Base-by-base conservation (phyloP, 2,888 invertebrate species). In the Ceramica pisi region DNA sequence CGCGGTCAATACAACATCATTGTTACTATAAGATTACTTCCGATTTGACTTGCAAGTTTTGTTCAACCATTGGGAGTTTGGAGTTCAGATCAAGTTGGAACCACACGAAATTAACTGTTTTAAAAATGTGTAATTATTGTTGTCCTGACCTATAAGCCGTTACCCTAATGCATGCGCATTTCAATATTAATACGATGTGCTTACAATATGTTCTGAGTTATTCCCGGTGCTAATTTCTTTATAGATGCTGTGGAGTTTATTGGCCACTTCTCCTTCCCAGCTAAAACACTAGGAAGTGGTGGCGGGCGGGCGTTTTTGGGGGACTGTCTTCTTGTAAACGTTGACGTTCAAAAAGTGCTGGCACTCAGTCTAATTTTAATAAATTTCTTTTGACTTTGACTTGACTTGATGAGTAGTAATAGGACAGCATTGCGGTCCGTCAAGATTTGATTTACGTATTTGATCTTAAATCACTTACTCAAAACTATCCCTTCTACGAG, bases 31-130 rank as follows among this genome's bases (percentile, higher is more conserved):
- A 75, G 56, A 75, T 71, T 68, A 83, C 79, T 85, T 86, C 86
- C 86, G 85, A 77, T 75, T 75, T 78, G 82, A 80, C 84, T 85
- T 84, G 85, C 82, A 85, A 70, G 56, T 85, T 82, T 79, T 70
- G 14, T 0, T 7, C 19, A 23, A 82, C 60, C 60, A 63, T 69
- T 64, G 23, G 1, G 1, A 67, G 38, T 77, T 26, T 72, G 81
- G 59, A 72, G 16, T 57, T 71, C 16, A 10, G 60, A 57, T 6
- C 23, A 41, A 26, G 31, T 38, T 66, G 0, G 8, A 6, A 38
- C 14, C 0, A 9, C 12, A n/a, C 12, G n/a, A 35, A n/a, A 53
- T 53, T 6, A 12, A 21, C 23, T 6, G 14, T 12, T 46, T 46
- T 46, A 46, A 19, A 46, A 16, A 23, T 23, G 23, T 26, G 6